Evolutionary conservation across 2,797 vertebrate genomes (phyloP).

Genomic region (Lacerta viridis): DNA sequence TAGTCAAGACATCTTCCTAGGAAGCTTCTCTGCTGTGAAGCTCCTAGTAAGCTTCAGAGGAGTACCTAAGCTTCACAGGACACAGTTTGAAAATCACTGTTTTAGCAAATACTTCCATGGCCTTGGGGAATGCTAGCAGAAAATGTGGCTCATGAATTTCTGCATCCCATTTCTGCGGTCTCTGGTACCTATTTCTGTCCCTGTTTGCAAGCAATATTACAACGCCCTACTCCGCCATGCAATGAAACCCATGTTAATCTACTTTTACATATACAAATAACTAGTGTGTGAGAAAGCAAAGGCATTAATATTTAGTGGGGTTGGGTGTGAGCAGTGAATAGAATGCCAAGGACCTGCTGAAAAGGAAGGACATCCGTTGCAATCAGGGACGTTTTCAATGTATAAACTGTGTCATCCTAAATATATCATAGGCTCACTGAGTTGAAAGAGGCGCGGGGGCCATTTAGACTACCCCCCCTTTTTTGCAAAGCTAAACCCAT

Average conservation of each 20-base stretch:
- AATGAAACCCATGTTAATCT: constrained; percentile 2
- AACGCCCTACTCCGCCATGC: background rate
- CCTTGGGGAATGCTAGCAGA: background rate
- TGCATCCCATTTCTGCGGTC: background rate
- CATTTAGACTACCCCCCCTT: background rate
- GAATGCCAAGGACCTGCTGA: background rate
- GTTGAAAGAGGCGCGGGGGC: background rate
- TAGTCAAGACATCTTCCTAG: background rate
- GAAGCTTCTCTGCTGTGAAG: background rate
- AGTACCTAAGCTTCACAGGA: background rate
- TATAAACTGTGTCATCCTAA: background rate
- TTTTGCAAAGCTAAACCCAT: too few species aligned
- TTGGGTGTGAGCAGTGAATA: constrained; percentile 8
- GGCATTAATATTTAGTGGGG: constrained; percentile 6
- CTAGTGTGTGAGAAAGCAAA: background rate
- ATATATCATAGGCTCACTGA: background rate
- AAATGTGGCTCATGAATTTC: background rate
- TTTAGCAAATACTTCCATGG: background rate
- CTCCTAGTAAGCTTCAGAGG: background rate
- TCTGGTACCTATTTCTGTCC: background rate
- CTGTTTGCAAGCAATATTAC: background rate
- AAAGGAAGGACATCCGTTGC: background rate
- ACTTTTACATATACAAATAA: background rate
- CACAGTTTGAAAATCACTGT: background rate
- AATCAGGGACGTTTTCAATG: background rate